phyloP scores from a whole-genome alignment of 2,113 vertebrate species.

The Myocastor coypus region DNA sequence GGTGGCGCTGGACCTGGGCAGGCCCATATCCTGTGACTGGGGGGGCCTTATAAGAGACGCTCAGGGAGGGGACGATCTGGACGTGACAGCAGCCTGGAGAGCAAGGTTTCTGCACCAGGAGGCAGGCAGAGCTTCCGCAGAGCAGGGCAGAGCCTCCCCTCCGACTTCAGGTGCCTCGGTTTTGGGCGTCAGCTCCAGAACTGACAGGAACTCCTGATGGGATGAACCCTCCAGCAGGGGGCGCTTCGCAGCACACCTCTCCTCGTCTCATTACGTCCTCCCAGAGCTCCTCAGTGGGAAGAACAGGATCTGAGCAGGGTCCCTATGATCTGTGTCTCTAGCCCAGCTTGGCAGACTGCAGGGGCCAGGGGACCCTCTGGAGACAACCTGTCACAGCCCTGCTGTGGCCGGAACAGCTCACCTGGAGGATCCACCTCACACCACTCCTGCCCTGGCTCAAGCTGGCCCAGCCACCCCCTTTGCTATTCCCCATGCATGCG shows the following conservation, averaged over 20 bases:
- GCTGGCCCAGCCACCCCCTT: fast-evolving
- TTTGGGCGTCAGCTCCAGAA: not conserved
- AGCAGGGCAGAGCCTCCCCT: not conserved
- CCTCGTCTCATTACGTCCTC: too few relatives aligned
- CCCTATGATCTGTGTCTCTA: not conserved
- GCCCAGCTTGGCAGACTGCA: not conserved
- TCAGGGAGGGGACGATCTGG: not conserved
- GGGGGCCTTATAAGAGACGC: not conserved
- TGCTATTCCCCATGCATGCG: not conserved
- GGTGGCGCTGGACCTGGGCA: too few relatives aligned
- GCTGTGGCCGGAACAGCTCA: not conserved
- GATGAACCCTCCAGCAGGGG: not conserved
- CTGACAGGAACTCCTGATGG: not conserved
- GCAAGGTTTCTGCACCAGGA: not conserved
- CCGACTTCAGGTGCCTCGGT: too few relatives aligned
- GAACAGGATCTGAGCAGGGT: not conserved
- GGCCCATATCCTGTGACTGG: not conserved
- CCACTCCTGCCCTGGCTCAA: fast-evolving
- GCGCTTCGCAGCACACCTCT: not conserved
- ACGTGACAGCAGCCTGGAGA: not conserved
- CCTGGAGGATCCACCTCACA: not conserved
- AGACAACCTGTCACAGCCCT: fast-evolving
- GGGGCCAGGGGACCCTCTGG: not conserved
- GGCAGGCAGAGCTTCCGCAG: not conserved
- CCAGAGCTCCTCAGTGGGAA: fast-evolving